Conservation (phyloP, 2,797 vertebrate species). For the Glossophaga mutica region DNA sequence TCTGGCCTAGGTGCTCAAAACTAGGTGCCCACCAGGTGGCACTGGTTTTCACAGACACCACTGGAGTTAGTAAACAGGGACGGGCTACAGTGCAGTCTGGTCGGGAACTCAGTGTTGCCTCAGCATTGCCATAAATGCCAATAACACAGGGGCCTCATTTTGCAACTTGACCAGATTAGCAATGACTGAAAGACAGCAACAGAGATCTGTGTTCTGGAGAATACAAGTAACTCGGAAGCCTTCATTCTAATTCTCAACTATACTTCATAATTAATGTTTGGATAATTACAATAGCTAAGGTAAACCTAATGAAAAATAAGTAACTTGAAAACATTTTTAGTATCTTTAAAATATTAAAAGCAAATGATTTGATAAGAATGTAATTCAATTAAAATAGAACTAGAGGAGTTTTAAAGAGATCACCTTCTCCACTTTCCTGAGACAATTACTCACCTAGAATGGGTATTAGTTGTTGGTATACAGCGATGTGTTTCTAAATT, state of each 20-base stretch:
- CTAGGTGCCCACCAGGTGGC: neutral
- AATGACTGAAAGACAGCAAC: neutral
- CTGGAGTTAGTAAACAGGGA: neutral
- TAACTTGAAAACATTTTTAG: neutral
- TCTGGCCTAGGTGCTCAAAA: neutral
- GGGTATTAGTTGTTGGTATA: neutral
- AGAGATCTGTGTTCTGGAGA: conserved; percentile 27
- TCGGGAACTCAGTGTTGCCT: neutral
- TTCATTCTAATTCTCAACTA: neutral
- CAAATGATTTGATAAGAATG: neutral
- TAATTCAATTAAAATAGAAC: neutral
- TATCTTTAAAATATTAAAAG: neutral
- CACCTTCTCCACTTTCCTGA: neutral
- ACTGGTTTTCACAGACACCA: neutral
- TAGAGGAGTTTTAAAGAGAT: neutral
- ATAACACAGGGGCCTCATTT: neutral
- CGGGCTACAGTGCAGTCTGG: neutral
- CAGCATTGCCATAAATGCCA: neutral
- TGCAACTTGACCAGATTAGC: neutral
- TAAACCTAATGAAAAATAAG: neutral
- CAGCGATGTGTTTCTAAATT: neutral
- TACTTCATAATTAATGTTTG: neutral
- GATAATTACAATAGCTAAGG: neutral
- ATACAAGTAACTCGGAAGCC: neutral
- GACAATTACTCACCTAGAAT: neutral